Conservation (phyloP, 23 tunicate species). For the Phallusia fumigata region DNA sequence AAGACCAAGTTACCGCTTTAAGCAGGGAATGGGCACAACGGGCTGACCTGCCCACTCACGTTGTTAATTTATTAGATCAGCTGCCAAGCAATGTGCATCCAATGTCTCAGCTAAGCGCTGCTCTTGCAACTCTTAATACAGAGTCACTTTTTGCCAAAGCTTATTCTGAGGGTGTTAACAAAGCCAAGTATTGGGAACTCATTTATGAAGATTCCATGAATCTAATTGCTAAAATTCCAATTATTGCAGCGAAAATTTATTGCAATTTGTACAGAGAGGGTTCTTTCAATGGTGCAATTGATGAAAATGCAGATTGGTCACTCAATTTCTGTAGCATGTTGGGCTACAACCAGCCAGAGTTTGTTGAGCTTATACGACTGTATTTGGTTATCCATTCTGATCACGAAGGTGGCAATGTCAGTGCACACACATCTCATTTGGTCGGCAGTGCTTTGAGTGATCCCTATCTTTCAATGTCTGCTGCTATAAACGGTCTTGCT, state of each 20-base stretch:
- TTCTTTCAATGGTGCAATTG: conserved; percentile 62
- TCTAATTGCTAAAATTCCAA: conserved; percentile 91
- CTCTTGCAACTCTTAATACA: conserved; percentile 78
- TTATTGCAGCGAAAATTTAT: conserved; percentile 95
- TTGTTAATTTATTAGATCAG: conserved; percentile 87
- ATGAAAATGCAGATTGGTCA: conserved; percentile 97
- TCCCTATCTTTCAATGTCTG: conserved; percentile 84
- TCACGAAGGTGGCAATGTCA: conserved; percentile 97
- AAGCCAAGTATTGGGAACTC: conserved; percentile 85
- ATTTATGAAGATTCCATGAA: conserved; percentile 99
- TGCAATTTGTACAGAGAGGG: conserved; percentile 89
- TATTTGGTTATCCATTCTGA: conserved; percentile 96
- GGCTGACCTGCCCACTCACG: conserved; percentile 92
- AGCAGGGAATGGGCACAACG: conserved; percentile 90
- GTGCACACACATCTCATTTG: conserved; percentile 92
- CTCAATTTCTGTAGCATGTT: conserved; percentile 96
- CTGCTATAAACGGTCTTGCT: conserved; percentile 99
- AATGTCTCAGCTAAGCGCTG: conserved; percentile 93
- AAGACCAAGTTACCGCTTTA: conserved; percentile 69
- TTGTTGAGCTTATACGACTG: conserved; percentile 92
- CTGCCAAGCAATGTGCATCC: conserved; percentile 94
- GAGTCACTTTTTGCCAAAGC: conserved; percentile 91
- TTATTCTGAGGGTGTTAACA: conserved; percentile 89
- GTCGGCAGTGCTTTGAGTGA: conserved; percentile 95
- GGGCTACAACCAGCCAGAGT: conserved; percentile 70